Evolutionary conservation across 1,140 invertebrate species (phyloP), one percentile per base, ranked within the genome.

Genomic region (Drosophila tristis): DNA sequence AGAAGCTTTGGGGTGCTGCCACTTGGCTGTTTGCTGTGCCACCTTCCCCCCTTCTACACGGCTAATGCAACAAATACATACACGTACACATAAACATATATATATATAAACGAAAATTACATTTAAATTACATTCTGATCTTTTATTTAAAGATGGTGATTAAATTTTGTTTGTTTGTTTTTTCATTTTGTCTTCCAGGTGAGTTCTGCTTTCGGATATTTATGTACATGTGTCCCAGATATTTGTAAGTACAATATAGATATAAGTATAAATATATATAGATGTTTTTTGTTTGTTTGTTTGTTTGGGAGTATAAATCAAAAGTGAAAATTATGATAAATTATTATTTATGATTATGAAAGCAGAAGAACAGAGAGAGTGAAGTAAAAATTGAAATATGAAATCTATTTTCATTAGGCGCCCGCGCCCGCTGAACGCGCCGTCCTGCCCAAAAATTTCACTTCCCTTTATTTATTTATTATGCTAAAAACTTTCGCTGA

Each of bases 351-450:
- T 54, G 44, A 44, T 49, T 39, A 13, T 13, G 35, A 13, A 13
- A 5, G 2, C 56, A 31, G 35, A 64, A 31, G 3, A 23, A 79
- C 70, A 81, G 59, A 62, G 80, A 61, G 44, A 49, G 35, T 39
- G 35, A 39, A 35, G 3, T 13, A 57, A 70, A 67, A 84, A 78
- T 65, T 66, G 60, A 63, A 82, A 75, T 68, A 63, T 55, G 57
- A 72, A 87, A 86, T 86, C 84, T 86, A 86, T 87, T 89, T 77
- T 86, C 74, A 86, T 86, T 86, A 86, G 59, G 44, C 56, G 35
- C n/a, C n/a, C n/a, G n/a, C 20, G 20, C 20, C 49, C 48, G 4
- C 2, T 31, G 26, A 35, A 9, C 8, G 4, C 4, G 11, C 16
- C 39, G 16, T 25, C 5, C 26, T 44, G n/a, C 42, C 23, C 35